Conservation (phyloP, 2,113 vertebrate genomes). For the Podarcis cretensis region DNA sequence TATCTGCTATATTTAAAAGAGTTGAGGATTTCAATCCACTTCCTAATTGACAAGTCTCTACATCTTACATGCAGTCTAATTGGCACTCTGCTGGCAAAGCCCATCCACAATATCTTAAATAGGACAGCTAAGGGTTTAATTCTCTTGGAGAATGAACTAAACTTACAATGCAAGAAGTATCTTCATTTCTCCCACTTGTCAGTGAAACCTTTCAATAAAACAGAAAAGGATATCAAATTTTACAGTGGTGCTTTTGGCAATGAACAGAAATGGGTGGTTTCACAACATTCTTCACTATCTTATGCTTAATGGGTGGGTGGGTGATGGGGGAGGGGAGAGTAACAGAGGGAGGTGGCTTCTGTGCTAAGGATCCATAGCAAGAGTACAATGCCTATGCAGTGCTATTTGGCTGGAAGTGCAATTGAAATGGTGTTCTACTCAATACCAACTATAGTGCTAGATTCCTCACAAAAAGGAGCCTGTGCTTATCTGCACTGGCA, state of each 20-base stretch:
- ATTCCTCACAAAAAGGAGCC: neutral
- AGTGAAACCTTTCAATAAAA: neutral
- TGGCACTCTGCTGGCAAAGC: neutral
- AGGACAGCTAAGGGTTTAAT: neutral
- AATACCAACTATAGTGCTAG: neutral
- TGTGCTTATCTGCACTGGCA: neutral
- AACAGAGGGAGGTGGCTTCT: neutral
- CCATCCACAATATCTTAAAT: neutral
- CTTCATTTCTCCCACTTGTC: neutral
- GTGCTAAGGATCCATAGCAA: too few relatives aligned
- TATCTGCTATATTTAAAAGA: slow-evolving; percentile 30
- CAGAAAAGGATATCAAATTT: neutral
- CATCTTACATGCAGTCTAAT: neutral
- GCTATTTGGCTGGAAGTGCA: neutral
- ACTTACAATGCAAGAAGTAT: neutral
- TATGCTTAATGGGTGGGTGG: too few relatives aligned
- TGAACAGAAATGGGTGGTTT: neutral
- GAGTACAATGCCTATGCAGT: too few relatives aligned
- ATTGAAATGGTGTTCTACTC: neutral
- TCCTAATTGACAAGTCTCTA: slow-evolving; percentile 19
- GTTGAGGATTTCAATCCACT: slow-evolving; percentile 2
- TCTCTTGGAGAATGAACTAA: neutral
- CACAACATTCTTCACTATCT: neutral
- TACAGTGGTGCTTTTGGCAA: neutral
- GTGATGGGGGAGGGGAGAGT: neutral